Conservation (phyloP, 1,140 invertebrate species). For the Cecropterus lyciades region DNA sequence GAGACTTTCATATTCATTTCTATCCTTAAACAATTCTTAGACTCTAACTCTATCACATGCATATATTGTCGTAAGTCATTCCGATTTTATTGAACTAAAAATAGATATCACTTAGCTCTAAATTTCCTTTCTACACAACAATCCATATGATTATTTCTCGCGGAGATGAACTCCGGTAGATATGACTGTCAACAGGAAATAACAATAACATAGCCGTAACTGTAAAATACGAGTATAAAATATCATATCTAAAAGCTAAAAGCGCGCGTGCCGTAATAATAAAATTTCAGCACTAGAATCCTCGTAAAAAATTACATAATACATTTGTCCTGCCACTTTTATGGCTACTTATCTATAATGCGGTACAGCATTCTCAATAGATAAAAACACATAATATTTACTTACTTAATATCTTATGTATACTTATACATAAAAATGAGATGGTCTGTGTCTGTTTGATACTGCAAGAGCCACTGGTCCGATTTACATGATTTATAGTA, state of each 20-base stretch:
- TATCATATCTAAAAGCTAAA: constrained; percentile 26
- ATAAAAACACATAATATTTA: too few relatives aligned
- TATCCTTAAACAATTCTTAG: too few relatives aligned
- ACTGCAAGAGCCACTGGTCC: too few relatives aligned
- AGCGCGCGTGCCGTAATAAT: constrained; percentile 15
- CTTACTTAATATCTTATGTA: too few relatives aligned
- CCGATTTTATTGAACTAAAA: background rate
- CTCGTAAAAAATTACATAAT: constrained; percentile 14
- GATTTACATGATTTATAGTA: too few relatives aligned
- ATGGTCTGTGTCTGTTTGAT: too few relatives aligned
- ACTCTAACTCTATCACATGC: too few relatives aligned
- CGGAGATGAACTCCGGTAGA: constrained; percentile 8
- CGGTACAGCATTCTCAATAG: background rate
- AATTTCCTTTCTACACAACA: constrained; percentile 5
- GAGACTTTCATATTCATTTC: too few relatives aligned
- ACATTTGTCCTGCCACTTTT: constrained; percentile 8
- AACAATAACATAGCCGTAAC: constrained; percentile 12
- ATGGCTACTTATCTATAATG: constrained; percentile 7
- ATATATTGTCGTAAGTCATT: too few relatives aligned
- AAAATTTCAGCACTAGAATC: constrained; percentile 26
- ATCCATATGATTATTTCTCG: background rate
- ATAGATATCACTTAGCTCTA: background rate
- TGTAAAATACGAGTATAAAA: constrained; percentile 18
- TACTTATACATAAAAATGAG: too few relatives aligned
- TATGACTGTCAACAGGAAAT: constrained; percentile 21